Base-by-base conservation (phyloP, 2,113 vertebrate species). In the Oryzias celebensis region DNA sequence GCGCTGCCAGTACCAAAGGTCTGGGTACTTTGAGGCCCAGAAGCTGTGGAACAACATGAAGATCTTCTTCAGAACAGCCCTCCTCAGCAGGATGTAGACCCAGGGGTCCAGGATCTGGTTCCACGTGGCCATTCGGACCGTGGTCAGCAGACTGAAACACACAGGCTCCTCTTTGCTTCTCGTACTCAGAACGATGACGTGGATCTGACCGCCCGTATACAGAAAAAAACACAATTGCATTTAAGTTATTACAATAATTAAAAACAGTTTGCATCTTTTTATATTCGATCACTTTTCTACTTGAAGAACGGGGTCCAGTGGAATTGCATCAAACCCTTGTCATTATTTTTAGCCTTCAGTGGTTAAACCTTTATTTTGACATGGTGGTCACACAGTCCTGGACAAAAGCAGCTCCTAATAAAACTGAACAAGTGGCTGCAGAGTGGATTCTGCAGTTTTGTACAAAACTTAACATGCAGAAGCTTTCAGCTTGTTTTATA, bases 91-190 rank as follows among this genome's bases (percentile, higher is more conserved):
- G 80, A 99, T 99, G 81, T 98, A 99, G 17, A 98, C 95, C 97
- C 97, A 99, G 1, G 96, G 97, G 75, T 99, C 97, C 73, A 98
- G 91, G 73, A 99, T 99, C 89, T 99, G 97, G 84, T 98, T 99
- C 95, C 97, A 99, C 0, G 97, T 96, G 71, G 97, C 97, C 93
- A 99, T 94, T 10, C 96, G 94, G 2, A 99, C 92, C 44, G 91
- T 87, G 0, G 96, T 91, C 51, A 98, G 90, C 31, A 93, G 92
- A 17, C 87, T 92, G 66, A 91, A 80, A 26, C 92, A 92, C 1
- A 83, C 46, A 2, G 73, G 42, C 7, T 86, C 88, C 1, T 41
- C 47, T 4, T 62, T 64, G 26, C 44, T 58, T 59, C 69, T 73
- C 20, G 62, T 71, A 62, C 72, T 90, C 44, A 87, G 54, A 18